Evolutionary conservation across 2,797 vertebrate species (phyloP), one percentile per base, ranked within the genome.

Genomic region (Muraenolepis orangiensis): DNA sequence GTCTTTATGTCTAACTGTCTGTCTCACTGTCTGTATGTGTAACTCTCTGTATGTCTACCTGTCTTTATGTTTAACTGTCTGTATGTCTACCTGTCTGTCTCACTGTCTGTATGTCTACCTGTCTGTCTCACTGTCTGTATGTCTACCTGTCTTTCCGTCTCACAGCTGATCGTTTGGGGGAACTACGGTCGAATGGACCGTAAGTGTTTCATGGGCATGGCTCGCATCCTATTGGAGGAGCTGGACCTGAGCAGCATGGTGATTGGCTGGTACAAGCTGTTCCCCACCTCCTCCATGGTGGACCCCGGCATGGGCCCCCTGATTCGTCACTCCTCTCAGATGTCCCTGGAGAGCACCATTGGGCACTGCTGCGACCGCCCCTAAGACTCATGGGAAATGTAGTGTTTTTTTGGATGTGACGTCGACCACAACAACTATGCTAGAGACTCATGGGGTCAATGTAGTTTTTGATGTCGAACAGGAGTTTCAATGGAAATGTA

Each of bases 221-320:
- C 97, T 72, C 96, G 97, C 42, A 98, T 99, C 89, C 91, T 99
- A 18, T 84, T 99, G 94, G 98, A 99, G 90, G 98, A 99, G 93
- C 92, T 99, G 93, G 98, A 99, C 95, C 94, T 99, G 89, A 97
- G 95, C 79, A 93, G 93, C 75, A 94, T 98, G 90, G 97, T 97
- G 20, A 97, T 99, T 57, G 97, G 98, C 87, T 99, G 98, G 98
- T 99, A 99, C 95, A 99, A 99, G 95, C 95, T 99, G 78, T 99
- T 99, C 88, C 98, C 98, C 71, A 98, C 96, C 82, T 99, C 98
- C 82, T 99, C 98, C 0, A 99, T 98, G 97, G 97, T 99, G 81
- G 97, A 99, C 88, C 96, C 98, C 14, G 95, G 95, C 0, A 95
- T 96, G 76, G 95, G 95, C 34, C 97, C 98, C 0, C 95, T 99